Base-by-base conservation (phyloP, 64 coral and sea anemone species). In the Hydrozoanthus tunicans region DNA sequence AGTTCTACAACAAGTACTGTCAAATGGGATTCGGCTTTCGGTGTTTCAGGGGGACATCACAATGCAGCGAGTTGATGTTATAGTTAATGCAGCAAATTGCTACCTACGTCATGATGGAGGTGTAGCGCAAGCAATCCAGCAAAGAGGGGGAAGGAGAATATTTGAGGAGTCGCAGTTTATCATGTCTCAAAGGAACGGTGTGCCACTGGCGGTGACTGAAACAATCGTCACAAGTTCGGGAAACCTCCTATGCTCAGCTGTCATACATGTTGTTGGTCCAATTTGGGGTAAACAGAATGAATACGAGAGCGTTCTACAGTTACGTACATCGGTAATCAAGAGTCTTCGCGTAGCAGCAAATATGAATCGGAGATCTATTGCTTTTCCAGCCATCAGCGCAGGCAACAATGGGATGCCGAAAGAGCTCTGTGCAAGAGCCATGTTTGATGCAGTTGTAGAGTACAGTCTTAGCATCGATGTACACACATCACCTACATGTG, bases 311-410 rank as follows among this genome's bases (percentile, higher is more conserved):
- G 51, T 90, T 14, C 25, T 77, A 9, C 25, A 53, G 7, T 12
- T 77, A 5, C 73, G 12, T 8, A 53, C 25, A 77, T 27, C 43
- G 3, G 73, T 77, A 8, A 77, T 77, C 3, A 17, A 32, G 20
- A 80, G 85, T 32, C 86, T 89, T n/a, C n/a, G 26, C 15, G 20
- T 64, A 52, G 83, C 77, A 55, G 85, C 85, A 4, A 0, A 0
- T 26, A 3, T 62, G 2, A 63, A 58, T 4, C 5, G 51, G 3
- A 91, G 54, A 6, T 94, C 93, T 9, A 91, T 94, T 77, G 90
- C 92, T 3, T 57, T 96, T 24, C 89, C 95, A 10, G 92, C 92
- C 0, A 96, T 96, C 5, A 93, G 92, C 59, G 88, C 92, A 52
- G 95, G 91, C 9, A 70, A 77, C 51, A 91, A 73, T 59, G 92